Base-by-base conservation (phyloP, 53 echinoderm and acorn worm species). In the Arbacia lixula region DNA sequence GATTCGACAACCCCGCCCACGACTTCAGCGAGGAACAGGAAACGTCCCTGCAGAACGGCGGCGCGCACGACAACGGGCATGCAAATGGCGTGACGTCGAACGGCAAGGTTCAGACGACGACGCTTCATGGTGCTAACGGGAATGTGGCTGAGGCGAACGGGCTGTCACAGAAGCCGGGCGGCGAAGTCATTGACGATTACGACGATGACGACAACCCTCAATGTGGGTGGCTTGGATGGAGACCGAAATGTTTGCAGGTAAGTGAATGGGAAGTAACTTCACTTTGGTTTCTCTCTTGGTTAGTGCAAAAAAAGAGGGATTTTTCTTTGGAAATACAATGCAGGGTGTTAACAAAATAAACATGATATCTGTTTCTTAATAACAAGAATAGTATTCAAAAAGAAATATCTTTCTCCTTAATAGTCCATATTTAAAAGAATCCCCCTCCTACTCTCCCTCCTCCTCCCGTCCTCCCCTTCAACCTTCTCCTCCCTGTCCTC, bases 141-240 rank as follows among this genome's bases (percentile, higher is more conserved):
- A 33, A 50, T 30, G 40, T 31, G 36, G 60, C 41, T 12, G 35
- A 16, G 26, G 8, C 26, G 8, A 55, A 77, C 24, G 34, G 8
- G 17, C 17, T 53, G 12, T 58, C 60, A 6, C 40, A 56, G 16
- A 56, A 58, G 33, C 25, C 30, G 27, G 4, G 20, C 3, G 30
- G 5, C 55, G 79, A 61, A 1, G 60, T 1, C 16, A 33, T 31
- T 5, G 58, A 67, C 2, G 86, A 87, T 33, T 72, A 66, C 2
- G 91, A 75, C 16, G 84, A 86, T 2, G 90, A 90, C 31, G 91
- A 89, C 28, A 86, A 92, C 2, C 91, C 84, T 0, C 37, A 91
- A 21, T 94, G 93, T 22, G 94, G 94, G 11, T 94, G 93, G 91
- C 77, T 87, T 5, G 28, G 73, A 0, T 67, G 85, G 31, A 53